phyloP scores from a whole-genome alignment of 2,113 vertebrate genomes.

The Psittacara wagleri region DNA sequence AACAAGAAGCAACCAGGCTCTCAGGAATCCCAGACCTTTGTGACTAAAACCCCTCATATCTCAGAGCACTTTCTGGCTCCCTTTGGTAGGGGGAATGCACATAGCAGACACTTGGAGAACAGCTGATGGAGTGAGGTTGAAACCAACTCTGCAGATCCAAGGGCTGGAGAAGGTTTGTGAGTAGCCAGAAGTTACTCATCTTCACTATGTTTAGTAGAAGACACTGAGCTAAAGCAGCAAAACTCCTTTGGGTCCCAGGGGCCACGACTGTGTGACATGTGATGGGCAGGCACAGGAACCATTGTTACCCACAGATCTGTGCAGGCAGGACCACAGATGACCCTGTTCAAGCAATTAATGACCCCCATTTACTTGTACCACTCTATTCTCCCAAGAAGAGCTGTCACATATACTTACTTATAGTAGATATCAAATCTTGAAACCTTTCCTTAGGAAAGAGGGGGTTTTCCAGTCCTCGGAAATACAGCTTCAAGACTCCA shows the following conservation, averaged over 20 bases:
- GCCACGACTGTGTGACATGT: rapidly evolving
- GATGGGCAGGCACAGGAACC: neutral
- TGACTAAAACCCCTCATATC: neutral
- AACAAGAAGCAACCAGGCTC: neutral
- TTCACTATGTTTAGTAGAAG: neutral
- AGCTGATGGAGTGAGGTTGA: neutral
- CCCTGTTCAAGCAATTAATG: neutral
- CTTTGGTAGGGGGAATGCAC: neutral
- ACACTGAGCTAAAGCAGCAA: neutral
- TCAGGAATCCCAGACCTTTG: neutral
- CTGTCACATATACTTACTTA: constrained; percentile 84
- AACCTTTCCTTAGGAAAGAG: constrained; percentile 98
- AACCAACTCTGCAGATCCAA: neutral
- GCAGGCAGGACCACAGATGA: neutral
- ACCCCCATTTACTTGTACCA: neutral
- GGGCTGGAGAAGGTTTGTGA: neutral
- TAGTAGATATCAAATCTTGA: constrained; percentile 94
- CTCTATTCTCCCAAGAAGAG: neutral
- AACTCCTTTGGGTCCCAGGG: neutral
- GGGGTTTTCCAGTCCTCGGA: constrained; percentile 95
- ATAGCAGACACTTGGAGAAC: neutral
- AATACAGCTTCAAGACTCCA: constrained; percentile 97
- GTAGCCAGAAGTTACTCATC: neutral
- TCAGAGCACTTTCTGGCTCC: neutral
- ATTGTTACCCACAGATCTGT: rapidly evolving